Base-by-base conservation (phyloP, 2,888 invertebrate genomes). In the Muscina levida region DNA sequence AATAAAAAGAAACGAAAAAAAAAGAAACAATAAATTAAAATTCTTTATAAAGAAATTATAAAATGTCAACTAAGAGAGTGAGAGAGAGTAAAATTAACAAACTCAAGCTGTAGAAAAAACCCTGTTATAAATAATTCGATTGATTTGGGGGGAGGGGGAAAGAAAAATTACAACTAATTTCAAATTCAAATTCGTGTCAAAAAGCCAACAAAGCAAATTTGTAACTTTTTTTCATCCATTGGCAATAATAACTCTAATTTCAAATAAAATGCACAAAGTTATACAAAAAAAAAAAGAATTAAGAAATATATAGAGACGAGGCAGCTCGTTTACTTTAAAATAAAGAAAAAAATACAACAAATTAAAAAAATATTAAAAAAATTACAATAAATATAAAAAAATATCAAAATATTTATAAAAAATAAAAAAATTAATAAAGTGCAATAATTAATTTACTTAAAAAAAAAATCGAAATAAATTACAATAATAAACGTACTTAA, bases 251-350 rank as follows among this genome's bases (percentile, higher is more conserved):
- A 72, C 56, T 65, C 80, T 81, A 80, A 80, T 62, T 80, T 77
- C 51, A 77, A 81, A 81, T 81, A 81, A 81, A 81, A 81, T 81
- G 81, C 81, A 81, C 81, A 81, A 81, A 81, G 77, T 75, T 81
- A 75, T 77, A 75, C 77, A 77, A 75, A 22, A 46, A 42, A 62
- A 59, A 15, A 57, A 31, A 17, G 3, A 46, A 48, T 19, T 17
- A 46, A 56, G n/a, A 57, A 71, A 53, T 42, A 22, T 19, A 53
- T 22, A 71, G 59, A 59, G n/a, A n/a, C n/a, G n/a, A n/a, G n/a
- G n/a, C n/a, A n/a, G n/a, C n/a, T 57, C 15, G 53, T 51, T 37
- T 48, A 51, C 15, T 37, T 19, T 59, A 59, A 59, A 31, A 48
- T 17, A 59, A 59, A 59, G 39, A 8, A n/a, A 71, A 57, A 46